Evolutionary conservation across 2,113 vertebrate species (phyloP).

Genomic region (Platanista minor): DNA sequence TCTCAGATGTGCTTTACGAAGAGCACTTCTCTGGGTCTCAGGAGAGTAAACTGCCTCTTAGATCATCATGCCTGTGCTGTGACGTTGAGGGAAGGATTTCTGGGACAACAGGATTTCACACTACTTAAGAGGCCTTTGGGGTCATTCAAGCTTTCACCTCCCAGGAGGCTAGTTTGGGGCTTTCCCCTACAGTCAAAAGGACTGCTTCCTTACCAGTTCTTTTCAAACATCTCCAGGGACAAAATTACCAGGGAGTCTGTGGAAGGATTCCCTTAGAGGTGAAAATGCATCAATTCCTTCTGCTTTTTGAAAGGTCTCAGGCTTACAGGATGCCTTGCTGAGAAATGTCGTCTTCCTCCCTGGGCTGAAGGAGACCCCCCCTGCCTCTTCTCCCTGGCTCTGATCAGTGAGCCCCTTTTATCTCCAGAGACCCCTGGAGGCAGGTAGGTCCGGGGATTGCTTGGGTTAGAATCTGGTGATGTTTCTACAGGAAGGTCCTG

Average conservation of each 20-base stretch:
- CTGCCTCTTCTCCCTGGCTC: background rate
- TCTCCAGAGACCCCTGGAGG: conserved; percentile 2
- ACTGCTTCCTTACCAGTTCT: background rate
- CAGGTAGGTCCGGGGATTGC: background rate
- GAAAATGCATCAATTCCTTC: conserved; percentile 39
- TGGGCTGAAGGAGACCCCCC: background rate
- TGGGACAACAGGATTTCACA: background rate
- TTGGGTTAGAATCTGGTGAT: background rate
- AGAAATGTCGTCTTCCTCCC: conserved; percentile 23
- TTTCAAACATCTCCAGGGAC: conserved; percentile 16
- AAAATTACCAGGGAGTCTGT: conserved; percentile 8
- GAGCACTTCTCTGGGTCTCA: background rate
- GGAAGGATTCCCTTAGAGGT: background rate
- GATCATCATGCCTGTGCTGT: background rate
- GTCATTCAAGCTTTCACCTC: background rate
- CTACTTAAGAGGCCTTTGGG: background rate
- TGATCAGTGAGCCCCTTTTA: background rate
- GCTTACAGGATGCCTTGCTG: background rate
- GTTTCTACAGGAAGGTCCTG: background rate
- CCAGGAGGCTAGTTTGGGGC: background rate
- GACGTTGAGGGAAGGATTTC: background rate
- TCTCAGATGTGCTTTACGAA: background rate
- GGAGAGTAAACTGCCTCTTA: background rate
- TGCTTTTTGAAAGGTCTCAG: background rate
- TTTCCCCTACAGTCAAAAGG: background rate